Conservation (phyloP, 2,797 vertebrate species). For the Huso huso region DNA sequence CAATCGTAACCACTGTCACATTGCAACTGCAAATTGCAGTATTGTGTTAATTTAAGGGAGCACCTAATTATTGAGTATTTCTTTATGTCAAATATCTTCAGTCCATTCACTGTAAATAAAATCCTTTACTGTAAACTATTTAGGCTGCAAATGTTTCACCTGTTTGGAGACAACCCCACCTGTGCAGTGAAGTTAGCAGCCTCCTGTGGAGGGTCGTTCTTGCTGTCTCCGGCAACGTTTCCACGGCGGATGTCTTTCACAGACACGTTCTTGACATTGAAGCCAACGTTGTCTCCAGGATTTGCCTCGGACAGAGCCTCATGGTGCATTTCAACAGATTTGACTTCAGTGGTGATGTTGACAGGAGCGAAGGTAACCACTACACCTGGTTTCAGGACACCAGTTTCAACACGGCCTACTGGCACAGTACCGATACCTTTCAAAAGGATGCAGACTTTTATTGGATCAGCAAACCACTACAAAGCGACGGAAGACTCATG, state of each 20-base stretch:
- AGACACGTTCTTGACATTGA: constrained; percentile 67
- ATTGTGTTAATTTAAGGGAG: not conserved
- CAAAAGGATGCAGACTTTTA: constrained; percentile 1
- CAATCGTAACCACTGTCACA: too few relatives aligned
- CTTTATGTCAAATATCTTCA: not conserved
- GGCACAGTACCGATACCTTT: constrained; percentile 68
- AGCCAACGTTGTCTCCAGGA: constrained; percentile 67
- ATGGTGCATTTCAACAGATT: constrained; percentile 75
- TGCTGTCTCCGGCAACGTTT: constrained; percentile 66
- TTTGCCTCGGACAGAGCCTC: constrained; percentile 60
- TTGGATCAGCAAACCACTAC: not conserved
- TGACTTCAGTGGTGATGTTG: constrained; percentile 67
- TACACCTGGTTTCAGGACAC: constrained; percentile 59
- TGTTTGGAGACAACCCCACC: constrained; percentile 32
- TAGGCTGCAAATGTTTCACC: too few relatives aligned
- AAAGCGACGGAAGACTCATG: not conserved
- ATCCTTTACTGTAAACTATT: too few relatives aligned
- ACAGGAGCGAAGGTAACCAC: constrained; percentile 69
- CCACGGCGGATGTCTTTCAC: constrained; percentile 69
- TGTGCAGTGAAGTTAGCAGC: constrained; percentile 65
- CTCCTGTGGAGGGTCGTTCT: constrained; percentile 64
- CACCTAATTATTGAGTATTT: not conserved
- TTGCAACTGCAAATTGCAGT: not conserved
- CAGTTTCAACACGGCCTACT: constrained; percentile 64
- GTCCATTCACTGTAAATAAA: not conserved